Percentiles rank a stretch among this genome's conserved stretches.
Conservation (phyloP, 2,797 vertebrate genomes). For the Mus minutoides region DNA sequence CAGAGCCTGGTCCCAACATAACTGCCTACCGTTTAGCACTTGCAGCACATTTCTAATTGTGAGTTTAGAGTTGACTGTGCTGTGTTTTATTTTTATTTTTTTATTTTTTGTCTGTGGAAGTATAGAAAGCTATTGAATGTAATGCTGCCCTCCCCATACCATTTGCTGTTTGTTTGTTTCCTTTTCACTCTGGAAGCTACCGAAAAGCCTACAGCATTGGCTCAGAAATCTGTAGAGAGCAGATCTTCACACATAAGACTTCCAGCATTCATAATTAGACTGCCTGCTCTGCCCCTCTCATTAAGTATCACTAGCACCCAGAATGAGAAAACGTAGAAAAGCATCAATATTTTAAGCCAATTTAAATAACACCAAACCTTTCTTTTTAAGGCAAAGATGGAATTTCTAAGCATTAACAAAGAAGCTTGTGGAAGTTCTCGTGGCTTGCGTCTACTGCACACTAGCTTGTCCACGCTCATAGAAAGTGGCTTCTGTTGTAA, state of each 20-base stretch:
- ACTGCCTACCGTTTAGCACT: conserved; percentile 16
- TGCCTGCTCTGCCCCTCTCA: background rate
- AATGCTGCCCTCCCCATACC: background rate
- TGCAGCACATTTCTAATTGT: conserved; percentile 40
- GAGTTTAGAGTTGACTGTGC: conserved; percentile 45
- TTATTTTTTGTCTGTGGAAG: background rate
- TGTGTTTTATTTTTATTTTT: background rate
- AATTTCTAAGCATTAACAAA: conserved; percentile 32
- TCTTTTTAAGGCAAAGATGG: conserved; percentile 36
- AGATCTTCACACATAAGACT: conserved; percentile 3
- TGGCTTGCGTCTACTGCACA: background rate
- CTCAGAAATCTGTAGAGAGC: conserved; percentile 39
- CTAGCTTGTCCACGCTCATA: conserved; percentile 48
- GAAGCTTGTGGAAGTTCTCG: conserved; percentile 4
- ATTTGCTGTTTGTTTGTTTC: conserved; percentile 50
- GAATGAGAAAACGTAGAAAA: conserved; percentile 30
- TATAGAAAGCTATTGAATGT: conserved; percentile 49
- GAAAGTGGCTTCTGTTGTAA: conserved; percentile 43
- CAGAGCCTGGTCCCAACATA: background rate
- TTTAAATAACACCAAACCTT: conserved; percentile 1
- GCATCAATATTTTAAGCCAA: conserved; percentile 46
- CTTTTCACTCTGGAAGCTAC: background rate
- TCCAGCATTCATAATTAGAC: conserved; percentile 2
- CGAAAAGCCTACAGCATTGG: background rate
- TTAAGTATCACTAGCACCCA: background rate